phyloP scores from a whole-genome alignment of 2,113 vertebrate genomes.

The Phasianus colchicus region DNA sequence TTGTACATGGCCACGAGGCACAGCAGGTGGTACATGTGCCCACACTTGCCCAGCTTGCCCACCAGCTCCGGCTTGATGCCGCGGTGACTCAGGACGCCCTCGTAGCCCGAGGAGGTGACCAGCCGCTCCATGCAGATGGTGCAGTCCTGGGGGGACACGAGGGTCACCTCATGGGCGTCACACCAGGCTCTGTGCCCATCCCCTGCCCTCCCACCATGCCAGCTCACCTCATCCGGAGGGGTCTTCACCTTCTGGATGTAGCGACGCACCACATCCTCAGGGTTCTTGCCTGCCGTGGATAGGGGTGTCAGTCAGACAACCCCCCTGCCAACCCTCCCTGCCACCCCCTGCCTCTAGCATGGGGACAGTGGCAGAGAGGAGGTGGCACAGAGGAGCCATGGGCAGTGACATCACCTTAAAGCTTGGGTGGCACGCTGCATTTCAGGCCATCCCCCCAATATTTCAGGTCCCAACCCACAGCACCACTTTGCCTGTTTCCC shows the following conservation, averaged over 20 bases:
- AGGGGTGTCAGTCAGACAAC: not conserved
- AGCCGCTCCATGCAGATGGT: slow-evolving; percentile 61
- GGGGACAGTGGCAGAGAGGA: not conserved
- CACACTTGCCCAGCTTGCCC: slow-evolving; percentile 94
- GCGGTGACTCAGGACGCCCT: slow-evolving; percentile 89
- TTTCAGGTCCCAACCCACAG: not conserved
- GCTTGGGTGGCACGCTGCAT: too few relatives aligned
- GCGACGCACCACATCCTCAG: slow-evolving; percentile 92
- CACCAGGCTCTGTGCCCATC: not conserved
- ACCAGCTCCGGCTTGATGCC: slow-evolving; percentile 91
- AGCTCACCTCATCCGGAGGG: slow-evolving; percentile 90
- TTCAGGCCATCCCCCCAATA: not conserved
- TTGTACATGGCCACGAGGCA: slow-evolving; percentile 98
- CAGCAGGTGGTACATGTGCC: slow-evolving; percentile 96
- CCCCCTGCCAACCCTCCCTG: not conserved
- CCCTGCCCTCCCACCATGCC: not conserved
- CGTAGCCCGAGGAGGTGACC: slow-evolving; percentile 92
- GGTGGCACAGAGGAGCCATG: not conserved
- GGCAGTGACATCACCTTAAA: not conserved
- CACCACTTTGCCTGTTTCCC: not conserved
- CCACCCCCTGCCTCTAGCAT: not conserved
- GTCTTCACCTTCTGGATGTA: slow-evolving; percentile 96
- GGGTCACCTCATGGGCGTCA: not conserved
- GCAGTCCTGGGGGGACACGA: not conserved
- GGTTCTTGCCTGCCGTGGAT: slow-evolving; percentile 86